These are phyloP conservation scores for Leptonema lineaticorne DNA, from an alignment of 1,140 invertebrate species.

Conservation along the genomic window DNA sequence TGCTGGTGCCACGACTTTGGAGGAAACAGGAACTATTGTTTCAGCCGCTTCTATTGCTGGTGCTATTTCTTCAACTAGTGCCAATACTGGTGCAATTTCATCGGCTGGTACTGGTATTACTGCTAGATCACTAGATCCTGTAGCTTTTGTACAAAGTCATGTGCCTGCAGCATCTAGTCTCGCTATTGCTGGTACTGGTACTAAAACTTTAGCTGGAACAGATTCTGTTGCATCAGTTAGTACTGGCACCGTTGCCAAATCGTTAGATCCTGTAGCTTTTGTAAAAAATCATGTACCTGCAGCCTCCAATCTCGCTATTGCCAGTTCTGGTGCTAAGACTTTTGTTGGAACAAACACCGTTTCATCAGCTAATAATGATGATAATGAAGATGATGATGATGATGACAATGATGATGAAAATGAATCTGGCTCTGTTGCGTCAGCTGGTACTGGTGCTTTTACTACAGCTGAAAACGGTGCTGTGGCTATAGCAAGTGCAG, in stretches of 20 bases:
- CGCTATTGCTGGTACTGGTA: not conserved
- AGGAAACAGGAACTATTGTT: no score
- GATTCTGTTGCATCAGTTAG: not conserved
- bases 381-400: no score
- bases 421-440: not conserved
- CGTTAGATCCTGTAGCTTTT: not conserved
- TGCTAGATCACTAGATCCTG: not conserved
- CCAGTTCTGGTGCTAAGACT: no score
- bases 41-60: not conserved
- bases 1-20: not conserved
- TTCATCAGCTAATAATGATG: not conserved
- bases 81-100: not conserved
- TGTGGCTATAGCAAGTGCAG: not conserved
- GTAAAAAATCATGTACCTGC: not conserved
- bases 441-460: not conserved
- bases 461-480: not conserved
- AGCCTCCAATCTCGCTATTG: not conserved
- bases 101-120: not conserved
- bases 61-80: not conserved
- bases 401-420: no score
- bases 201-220: not conserved
- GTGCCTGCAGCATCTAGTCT: no score
- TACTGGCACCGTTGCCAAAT: not conserved
- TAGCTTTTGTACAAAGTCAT: not conserved
- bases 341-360: no score